phyloP scores from a whole-genome alignment of 2,113 vertebrate genomes.

The Brachionichthys hirsutus region DNA sequence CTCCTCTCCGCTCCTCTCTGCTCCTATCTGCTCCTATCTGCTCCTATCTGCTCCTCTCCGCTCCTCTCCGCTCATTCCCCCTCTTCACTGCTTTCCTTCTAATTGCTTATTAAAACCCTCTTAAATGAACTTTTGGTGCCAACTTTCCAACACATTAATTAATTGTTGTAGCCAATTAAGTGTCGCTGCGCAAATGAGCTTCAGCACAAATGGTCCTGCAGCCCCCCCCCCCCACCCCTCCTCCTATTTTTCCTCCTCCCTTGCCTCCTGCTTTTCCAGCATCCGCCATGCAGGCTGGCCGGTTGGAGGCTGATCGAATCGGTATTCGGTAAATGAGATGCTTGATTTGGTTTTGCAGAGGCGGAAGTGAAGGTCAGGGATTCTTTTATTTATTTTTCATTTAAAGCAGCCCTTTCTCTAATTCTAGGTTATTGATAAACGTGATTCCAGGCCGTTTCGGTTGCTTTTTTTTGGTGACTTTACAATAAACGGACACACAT shows the following conservation, averaged over 20 bases:
- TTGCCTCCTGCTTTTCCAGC: conserved; percentile 72
- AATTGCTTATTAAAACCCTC: conserved; percentile 86
- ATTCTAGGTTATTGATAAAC: background rate
- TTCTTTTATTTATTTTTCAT: conserved; percentile 10
- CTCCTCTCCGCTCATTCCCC: conserved; percentile 70
- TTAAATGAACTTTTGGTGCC: conserved; percentile 91
- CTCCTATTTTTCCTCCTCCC: conserved; percentile 58
- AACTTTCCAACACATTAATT: conserved; percentile 99
- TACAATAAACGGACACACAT: conserved; percentile 34
- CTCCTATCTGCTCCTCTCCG: conserved; percentile 44
- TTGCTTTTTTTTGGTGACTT: conserved; percentile 20
- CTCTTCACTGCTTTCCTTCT: conserved; percentile 76
- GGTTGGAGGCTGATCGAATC: conserved; percentile 25
- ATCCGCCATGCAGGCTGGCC: conserved; percentile 45
- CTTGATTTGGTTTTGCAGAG: conserved; percentile 27
- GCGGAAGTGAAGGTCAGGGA: conserved; percentile 17
- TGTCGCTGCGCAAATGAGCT: conserved; percentile 98
- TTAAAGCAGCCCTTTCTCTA: background rate
- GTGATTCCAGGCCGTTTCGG: conserved; percentile 3
- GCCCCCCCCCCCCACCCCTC: background rate
- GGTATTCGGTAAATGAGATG: conserved; percentile 51
- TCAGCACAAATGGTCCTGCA: conserved; percentile 88
- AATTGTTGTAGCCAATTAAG: conserved; percentile 99
- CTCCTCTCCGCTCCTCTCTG: conserved; percentile 66
- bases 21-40: conserved; percentile 44